Conservation (phyloP, 2,797 vertebrate species). For the Malacoraja senta region DNA sequence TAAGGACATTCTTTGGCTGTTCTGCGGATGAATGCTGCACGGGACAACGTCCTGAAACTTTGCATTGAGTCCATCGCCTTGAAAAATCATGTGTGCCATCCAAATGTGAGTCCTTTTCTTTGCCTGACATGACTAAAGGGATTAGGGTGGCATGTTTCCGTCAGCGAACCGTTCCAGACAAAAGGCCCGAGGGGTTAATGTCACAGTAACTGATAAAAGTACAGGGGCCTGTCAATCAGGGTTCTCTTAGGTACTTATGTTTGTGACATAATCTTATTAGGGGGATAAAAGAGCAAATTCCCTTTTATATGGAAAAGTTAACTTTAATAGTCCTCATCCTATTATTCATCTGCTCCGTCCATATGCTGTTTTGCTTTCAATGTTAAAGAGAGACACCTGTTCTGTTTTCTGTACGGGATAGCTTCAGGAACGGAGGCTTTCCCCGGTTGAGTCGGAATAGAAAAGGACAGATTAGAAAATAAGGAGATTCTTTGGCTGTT, state of each 20-base stretch:
- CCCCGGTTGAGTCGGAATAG: no score
- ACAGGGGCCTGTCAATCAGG: conserved; percentile 92
- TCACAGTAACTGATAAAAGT: conserved; percentile 92
- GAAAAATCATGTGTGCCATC: no score
- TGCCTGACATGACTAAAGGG: conserved; percentile 95
- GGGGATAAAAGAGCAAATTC: conserved; percentile 73
- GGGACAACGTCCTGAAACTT: no score
- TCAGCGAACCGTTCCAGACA: conserved; percentile 83
- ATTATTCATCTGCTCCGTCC: conserved; percentile 49
- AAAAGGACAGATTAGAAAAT: not conserved
- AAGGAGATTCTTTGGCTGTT: not conserved
- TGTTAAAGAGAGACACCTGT: conserved; percentile 33
- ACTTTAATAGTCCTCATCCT: conserved; percentile 64
- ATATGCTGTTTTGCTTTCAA: conserved; percentile 44
- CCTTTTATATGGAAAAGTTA: conserved; percentile 73
- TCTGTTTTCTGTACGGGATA: conserved; percentile 2
- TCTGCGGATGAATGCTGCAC: no score
- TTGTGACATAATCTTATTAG: conserved; percentile 89
- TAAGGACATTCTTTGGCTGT: no score
- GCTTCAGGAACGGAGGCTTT: not conserved
- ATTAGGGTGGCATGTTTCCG: conserved; percentile 97
- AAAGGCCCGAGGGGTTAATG: conserved; percentile 82
- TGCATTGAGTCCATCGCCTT: no score
- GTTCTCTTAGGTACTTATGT: conserved; percentile 77
- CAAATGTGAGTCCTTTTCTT: conserved; percentile 69